These are phyloP conservation scores for Saxidomus purpurata DNA, from an alignment of 1,140 invertebrate species.

Conservation along the genomic window DNA sequence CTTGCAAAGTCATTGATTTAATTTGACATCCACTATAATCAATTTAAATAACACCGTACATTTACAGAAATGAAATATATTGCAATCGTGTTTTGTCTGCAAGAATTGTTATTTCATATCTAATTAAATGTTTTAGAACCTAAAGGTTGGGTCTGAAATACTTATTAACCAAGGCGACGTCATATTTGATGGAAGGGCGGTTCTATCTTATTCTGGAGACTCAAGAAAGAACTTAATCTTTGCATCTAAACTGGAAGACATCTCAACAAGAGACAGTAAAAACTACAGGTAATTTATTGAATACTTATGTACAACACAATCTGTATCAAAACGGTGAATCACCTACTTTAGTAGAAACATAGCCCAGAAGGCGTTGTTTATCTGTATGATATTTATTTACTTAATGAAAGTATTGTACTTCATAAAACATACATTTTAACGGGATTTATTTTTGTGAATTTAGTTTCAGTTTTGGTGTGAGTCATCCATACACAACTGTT, in stretches of 20 bases:
- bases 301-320: neutral
- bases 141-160: constrained; percentile 70
- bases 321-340: no score
- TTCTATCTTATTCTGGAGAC: constrained; percentile 82
- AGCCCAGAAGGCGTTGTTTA: no score
- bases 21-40: no score
- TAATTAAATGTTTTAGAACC: constrained; percentile 74
- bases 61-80: no score
- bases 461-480: constrained; percentile 67
- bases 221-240: constrained; percentile 79
- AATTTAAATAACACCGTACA: no score
- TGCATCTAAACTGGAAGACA: constrained; percentile 77
- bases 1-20: no score
- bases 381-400: no score
- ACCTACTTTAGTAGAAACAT: no score
- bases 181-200: constrained; percentile 77
- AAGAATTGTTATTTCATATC: no score
- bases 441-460: constrained; percentile 14
- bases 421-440: no score
- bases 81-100: no score
- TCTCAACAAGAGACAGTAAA: neutral
- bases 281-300: constrained; percentile 60
- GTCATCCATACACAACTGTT: constrained; percentile 68
- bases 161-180: constrained; percentile 67
- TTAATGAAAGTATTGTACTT: no score